Percentiles rank a stretch among this genome's conserved stretches.
Conservation (phyloP, 1,140 invertebrate species). For the Sarcophaga bullata region DNA sequence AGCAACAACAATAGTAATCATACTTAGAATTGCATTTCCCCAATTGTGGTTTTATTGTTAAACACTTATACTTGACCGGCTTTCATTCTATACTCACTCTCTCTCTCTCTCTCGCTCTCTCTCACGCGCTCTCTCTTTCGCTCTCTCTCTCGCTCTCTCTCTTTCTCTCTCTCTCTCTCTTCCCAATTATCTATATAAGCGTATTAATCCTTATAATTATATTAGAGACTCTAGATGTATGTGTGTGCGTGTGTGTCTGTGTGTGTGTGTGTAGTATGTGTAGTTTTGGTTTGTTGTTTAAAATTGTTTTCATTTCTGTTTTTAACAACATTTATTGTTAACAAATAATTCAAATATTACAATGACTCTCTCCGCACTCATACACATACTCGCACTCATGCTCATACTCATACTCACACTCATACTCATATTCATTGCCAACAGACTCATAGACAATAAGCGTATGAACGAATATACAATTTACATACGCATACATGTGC, state of each 20-base stretch:
- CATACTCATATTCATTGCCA: too few relatives aligned
- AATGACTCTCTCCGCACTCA: neutral
- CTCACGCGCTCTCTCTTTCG: too few relatives aligned
- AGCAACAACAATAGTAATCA: neutral
- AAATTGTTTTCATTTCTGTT: conserved; percentile 14
- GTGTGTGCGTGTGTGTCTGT: neutral
- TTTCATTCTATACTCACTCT: too few relatives aligned
- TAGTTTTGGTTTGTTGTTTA: conserved; percentile 9
- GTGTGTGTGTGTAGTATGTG: too few relatives aligned
- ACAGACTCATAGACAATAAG: neutral
- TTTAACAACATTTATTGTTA: conserved; percentile 19
- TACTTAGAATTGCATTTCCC: conserved; percentile 2
- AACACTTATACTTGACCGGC: neutral
- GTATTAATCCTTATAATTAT: too few relatives aligned
- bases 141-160: too few relatives aligned
- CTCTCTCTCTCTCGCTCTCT: too few relatives aligned
- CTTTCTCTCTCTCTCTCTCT: too few relatives aligned
- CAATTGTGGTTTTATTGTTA: conserved; percentile 14
- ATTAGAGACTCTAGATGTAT: too few relatives aligned
- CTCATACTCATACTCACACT: too few relatives aligned
- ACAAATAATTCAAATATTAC: conserved; percentile 13
- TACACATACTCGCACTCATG: too few relatives aligned
- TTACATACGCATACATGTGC: neutral
- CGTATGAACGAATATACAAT: neutral
- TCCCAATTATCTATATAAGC: too few relatives aligned